Evolutionary conservation across 2,888 invertebrate species (phyloP).

Genomic region (Balanococcus diminutus): DNA sequence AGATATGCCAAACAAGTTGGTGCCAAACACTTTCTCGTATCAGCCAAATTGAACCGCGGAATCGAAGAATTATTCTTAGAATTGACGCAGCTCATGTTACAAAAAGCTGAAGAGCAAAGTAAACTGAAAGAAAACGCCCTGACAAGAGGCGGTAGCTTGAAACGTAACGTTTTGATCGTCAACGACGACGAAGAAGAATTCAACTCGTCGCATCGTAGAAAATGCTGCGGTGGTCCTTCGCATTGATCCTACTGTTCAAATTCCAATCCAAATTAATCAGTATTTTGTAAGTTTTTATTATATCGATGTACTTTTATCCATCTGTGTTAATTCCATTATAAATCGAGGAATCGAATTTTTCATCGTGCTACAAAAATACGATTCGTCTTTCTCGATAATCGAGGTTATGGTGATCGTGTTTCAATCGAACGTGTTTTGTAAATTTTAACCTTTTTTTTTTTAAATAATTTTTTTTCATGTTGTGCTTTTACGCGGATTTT

Average conservation of each 20-base stretch:
- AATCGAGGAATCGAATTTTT: background rate
- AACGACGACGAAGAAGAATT: constrained; percentile 61
- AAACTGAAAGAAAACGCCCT: constrained; percentile 60
- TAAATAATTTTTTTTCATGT: background rate
- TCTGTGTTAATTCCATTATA: background rate
- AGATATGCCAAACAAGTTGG: constrained; percentile 91
- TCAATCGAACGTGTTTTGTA: background rate
- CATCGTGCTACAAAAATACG: background rate
- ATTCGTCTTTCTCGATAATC: background rate
- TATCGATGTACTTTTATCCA: constrained; percentile 7
- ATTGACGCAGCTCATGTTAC: constrained; percentile 78
- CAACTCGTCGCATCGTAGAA: constrained; percentile 4
- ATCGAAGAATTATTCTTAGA: constrained; percentile 90
- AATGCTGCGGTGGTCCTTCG: constrained; percentile 39
- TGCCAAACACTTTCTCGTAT: constrained; percentile 89
- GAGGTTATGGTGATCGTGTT: background rate
- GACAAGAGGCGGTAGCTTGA: constrained; percentile 62
- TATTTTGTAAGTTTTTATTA: constrained; percentile 19
- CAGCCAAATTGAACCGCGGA: constrained; percentile 89
- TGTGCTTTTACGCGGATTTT: constrained; percentile 29
- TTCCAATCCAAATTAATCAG: constrained; percentile 39
- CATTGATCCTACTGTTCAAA: background rate
- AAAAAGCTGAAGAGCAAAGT: constrained; percentile 61
- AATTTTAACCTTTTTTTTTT: background rate
- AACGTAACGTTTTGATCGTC: constrained; percentile 63